Conservation (phyloP, 2,888 invertebrate species). For the Melitaea athalia region DNA sequence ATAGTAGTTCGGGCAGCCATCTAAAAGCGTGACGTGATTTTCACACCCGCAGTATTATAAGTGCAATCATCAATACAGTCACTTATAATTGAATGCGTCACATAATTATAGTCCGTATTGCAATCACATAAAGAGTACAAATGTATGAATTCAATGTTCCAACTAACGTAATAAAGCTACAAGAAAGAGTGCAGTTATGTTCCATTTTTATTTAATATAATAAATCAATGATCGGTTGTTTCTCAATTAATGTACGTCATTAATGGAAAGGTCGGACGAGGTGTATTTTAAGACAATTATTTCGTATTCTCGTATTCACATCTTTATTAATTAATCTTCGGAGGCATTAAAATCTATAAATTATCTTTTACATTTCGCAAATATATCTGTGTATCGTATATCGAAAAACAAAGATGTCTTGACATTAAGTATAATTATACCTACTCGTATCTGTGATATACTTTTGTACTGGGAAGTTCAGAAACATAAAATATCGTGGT, state of each 20-base stretch:
- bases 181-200: constrained; percentile 20
- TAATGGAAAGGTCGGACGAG: background rate
- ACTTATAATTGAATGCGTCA: constrained; percentile 18
- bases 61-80: constrained; percentile 34
- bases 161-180: constrained; percentile 14
- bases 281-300: too few species aligned
- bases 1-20: constrained; percentile 29
- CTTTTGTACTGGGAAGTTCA: too few species aligned
- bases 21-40: constrained; percentile 45
- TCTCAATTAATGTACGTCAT: constrained; percentile 11
- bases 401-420: too few species aligned
- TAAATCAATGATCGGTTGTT: constrained; percentile 23
- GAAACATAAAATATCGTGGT: too few species aligned
- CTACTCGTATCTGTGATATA: too few species aligned
- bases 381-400: too few species aligned
- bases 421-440: too few species aligned
- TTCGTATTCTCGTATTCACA: too few species aligned
- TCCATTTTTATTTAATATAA: constrained; percentile 26
- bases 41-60: constrained; percentile 41
- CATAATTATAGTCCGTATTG: constrained; percentile 13
- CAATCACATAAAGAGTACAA: constrained; percentile 10
- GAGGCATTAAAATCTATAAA: background rate
- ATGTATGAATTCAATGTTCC: constrained; percentile 2
- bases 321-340: too few species aligned
- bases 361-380: background rate